These are phyloP conservation scores for Hydractinia symbiolongicarpus DNA, from an alignment of 30 jellyfish, hydroid and myxozoan species.

Conservation along the genomic window DNA sequence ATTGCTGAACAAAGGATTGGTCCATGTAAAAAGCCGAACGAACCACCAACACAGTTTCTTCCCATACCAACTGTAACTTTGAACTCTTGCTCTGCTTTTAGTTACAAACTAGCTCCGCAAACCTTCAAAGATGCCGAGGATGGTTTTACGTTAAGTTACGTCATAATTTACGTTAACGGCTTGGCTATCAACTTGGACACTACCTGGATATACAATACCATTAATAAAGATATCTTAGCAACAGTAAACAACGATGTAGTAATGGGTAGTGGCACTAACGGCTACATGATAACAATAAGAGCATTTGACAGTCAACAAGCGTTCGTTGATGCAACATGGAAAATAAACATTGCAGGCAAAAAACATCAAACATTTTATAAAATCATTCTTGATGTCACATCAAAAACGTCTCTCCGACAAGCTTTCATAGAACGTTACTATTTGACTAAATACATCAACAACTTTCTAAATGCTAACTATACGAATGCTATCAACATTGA, in stretches of 20 bases:
- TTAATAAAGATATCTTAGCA: constrained; percentile 1
- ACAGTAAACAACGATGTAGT: constrained; percentile 29
- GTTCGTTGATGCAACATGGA: constrained; percentile 58
- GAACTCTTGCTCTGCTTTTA: constrained; percentile 53
- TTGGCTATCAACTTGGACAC: constrained; percentile 52
- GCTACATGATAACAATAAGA: constrained; percentile 67
- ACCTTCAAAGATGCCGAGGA: constrained; percentile 79
- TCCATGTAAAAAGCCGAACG: constrained; percentile 47
- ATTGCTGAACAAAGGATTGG: constrained; percentile 27
- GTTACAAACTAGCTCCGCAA: constrained; percentile 32
- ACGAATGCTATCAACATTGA: constrained; percentile 43
- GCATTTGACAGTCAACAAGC: constrained; percentile 65
- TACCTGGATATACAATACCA: constrained; percentile 45
- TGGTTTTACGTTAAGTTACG: constrained; percentile 25
- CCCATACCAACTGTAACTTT: constrained; percentile 49
- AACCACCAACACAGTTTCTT: constrained; percentile 46
- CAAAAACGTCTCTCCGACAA: constrained; percentile 15
- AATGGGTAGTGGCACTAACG: constrained; percentile 35
- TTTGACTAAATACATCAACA: constrained; percentile 29
- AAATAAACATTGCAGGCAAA: constrained; percentile 44
- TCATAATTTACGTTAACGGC: constrained; percentile 50
- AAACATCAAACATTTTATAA: constrained; percentile 47
- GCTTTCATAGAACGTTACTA: constrained; percentile 35
- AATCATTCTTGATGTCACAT: constrained; percentile 31
- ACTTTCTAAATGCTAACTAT: constrained; percentile 34